Evolutionary conservation across 64 coral and sea anemone species (phyloP).

Genomic region (Montipora efflorescens): DNA sequence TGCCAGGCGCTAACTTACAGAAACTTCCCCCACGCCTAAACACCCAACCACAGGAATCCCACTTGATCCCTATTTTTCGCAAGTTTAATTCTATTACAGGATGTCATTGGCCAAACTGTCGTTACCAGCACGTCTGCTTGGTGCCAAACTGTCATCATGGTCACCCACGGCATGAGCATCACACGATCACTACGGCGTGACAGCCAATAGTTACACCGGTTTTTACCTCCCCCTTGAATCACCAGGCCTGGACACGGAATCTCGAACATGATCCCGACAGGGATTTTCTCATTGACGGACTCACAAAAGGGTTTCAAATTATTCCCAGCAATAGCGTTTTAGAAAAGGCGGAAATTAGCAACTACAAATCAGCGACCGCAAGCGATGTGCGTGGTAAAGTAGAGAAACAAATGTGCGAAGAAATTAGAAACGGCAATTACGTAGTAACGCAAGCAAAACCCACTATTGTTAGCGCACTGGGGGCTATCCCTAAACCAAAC

Average conservation of each 20-base stretch:
- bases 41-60: not conserved
- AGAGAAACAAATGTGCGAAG: not conserved
- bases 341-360: not conserved
- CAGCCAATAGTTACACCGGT: not conserved
- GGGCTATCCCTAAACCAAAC: slow-evolving; percentile 41
- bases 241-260: slow-evolving; percentile 2
- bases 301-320: slow-evolving; percentile 25
- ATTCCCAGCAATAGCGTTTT: not conserved
- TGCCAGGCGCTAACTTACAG: not conserved
- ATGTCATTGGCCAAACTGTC: slow-evolving; percentile 5
- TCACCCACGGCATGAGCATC: slow-evolving; percentile 10
- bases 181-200: not conserved
- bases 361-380: slow-evolving; percentile 42
- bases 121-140: slow-evolving; percentile 1
- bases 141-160: not conserved
- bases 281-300: slow-evolving; percentile 11
- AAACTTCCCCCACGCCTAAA: not conserved
- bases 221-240: not conserved
- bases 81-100: slow-evolving; percentile 1
- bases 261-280: slow-evolving; percentile 17
- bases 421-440: slow-evolving; percentile 28
- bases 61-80: not conserved
- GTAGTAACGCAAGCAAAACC: slow-evolving; percentile 20
- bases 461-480: slow-evolving; percentile 49
- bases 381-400: not conserved